Conservation (phyloP, 2,797 vertebrate genomes). For the Peromyscus melanophrys region DNA sequence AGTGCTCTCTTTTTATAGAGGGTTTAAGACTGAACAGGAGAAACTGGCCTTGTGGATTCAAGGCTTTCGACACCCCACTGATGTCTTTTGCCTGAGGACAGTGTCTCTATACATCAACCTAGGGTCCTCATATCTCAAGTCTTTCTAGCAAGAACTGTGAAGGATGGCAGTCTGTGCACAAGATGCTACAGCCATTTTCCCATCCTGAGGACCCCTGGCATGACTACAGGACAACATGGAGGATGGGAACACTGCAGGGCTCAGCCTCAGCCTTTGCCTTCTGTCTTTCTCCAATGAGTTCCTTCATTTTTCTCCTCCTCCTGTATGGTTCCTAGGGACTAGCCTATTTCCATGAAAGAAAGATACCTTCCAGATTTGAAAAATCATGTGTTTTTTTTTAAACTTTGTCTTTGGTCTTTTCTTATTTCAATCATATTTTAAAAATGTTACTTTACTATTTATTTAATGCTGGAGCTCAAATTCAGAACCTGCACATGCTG, state of each 20-base stretch:
- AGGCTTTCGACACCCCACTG: background rate
- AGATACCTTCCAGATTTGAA: background rate
- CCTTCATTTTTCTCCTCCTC: background rate
- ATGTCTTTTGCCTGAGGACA: background rate
- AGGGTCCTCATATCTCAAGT: background rate
- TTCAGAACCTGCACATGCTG: background rate
- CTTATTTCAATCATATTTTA: background rate
- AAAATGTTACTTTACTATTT: background rate
- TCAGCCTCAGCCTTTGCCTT: background rate
- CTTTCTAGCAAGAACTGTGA: background rate
- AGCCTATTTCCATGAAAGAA: background rate
- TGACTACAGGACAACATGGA: accelerated
- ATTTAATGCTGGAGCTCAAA: background rate
- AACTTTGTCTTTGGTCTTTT: background rate
- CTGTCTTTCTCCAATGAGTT: background rate
- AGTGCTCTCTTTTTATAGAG: background rate
- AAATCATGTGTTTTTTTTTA: background rate
- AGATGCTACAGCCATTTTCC: background rate
- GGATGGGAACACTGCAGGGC: background rate
- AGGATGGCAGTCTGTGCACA: too few relatives aligned
- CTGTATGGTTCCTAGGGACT: background rate
- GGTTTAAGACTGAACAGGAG: background rate
- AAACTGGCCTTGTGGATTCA: accelerated
- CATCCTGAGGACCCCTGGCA: background rate
- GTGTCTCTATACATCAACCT: too few relatives aligned